phyloP scores from a whole-genome alignment of 2,888 invertebrate genomes.

The Pterobdella sp. region DNA sequence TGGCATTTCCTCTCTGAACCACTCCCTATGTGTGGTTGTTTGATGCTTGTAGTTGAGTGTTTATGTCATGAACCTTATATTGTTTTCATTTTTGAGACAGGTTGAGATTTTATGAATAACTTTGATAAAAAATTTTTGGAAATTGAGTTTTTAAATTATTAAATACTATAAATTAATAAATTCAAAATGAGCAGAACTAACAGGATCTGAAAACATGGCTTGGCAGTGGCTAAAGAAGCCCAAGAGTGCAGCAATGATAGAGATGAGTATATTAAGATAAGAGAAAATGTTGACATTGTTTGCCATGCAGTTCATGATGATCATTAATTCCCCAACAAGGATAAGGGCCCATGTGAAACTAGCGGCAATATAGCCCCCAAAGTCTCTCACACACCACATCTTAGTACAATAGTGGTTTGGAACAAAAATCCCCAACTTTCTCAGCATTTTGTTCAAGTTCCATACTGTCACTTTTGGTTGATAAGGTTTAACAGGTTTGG shows the following conservation, averaged over 20 bases:
- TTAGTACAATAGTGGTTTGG: conserved; percentile 21
- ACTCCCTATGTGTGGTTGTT: conserved; percentile 43
- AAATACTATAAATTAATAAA: not conserved
- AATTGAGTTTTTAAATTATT: not conserved
- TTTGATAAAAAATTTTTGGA: not conserved
- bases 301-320: conserved; percentile 21
- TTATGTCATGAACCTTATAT: not conserved
- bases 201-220: conserved; percentile 33
- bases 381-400: conserved; percentile 32
- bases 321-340: conserved; percentile 26
- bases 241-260: conserved; percentile 20
- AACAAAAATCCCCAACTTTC: conserved; percentile 21
- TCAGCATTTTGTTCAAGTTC: conserved; percentile 25
- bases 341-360: conserved; percentile 32
- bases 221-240: conserved; percentile 29
- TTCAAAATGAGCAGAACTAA: conserved; percentile 12
- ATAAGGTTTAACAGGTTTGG: conserved; percentile 7
- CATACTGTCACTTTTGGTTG: conserved; percentile 15
- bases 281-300: not conserved
- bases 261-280: conserved; percentile 9
- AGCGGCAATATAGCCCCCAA: conserved; percentile 30
- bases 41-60: not conserved
- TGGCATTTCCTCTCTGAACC: conserved; percentile 52
- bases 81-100: not conserved
- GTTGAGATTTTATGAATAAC: not conserved